phyloP scores from a whole-genome alignment of 2,888 invertebrate genomes.

The Amiota mariae region DNA sequence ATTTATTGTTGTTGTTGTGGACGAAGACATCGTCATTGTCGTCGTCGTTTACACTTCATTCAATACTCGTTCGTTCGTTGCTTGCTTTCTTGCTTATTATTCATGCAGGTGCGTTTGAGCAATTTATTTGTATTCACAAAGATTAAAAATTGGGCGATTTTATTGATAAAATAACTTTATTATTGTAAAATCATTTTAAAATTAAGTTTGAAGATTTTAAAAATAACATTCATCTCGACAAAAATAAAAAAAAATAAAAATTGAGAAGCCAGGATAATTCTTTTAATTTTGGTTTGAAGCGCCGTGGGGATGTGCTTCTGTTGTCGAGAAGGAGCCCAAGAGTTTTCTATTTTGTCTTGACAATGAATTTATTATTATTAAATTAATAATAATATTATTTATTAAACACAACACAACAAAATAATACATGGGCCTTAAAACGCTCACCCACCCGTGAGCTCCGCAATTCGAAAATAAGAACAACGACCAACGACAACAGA shows the following conservation, averaged over 20 bases:
- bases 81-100: neutral
- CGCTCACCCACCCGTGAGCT: neutral
- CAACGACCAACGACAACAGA: slow-evolving; percentile 37
- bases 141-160: too few species aligned
- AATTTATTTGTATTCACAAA: neutral
- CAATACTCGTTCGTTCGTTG: slow-evolving; percentile 18
- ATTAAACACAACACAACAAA: too few species aligned
- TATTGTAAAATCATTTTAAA: neutral
- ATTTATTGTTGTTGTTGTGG: slow-evolving; percentile 15
- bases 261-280: too few species aligned
- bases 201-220: neutral
- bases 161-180: neutral
- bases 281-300: too few species aligned
- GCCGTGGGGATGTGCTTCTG: too few species aligned
- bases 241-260: too few species aligned
- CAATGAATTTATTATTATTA: too few species aligned
- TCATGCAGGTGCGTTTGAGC: neutral
- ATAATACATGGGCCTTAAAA: slow-evolving; percentile 2
- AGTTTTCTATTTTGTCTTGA: too few species aligned
- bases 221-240: too few species aligned
- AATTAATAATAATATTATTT: too few species aligned
- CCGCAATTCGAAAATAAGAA: too few species aligned
- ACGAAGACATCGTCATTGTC: slow-evolving; percentile 1
- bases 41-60: slow-evolving; percentile 31
- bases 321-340: too few species aligned